A percentile compares a stretch with the other conserved stretches of the same genome.
Evolutionary conservation across 1,140 invertebrate genomes (phyloP).

Genomic region (Calliphora vicina): DNA sequence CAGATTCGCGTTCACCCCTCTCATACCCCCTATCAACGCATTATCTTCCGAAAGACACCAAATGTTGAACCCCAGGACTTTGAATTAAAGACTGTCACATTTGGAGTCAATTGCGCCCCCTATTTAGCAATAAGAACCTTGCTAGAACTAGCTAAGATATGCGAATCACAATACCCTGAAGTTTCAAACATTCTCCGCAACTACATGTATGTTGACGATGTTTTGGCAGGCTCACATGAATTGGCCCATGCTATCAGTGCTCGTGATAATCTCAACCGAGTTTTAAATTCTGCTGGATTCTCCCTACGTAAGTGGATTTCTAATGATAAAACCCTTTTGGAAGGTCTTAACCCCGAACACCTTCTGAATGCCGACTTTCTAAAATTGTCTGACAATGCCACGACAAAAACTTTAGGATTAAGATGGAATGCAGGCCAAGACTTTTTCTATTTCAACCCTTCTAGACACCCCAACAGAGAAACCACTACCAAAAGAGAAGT

Average conservation of each 20-base stretch:
- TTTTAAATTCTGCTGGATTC: background rate
- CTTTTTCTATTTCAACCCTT: constrained; percentile 32
- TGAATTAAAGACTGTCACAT: background rate
- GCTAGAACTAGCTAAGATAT: background rate
- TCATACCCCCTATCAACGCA: constrained; percentile 5
- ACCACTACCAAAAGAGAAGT: background rate
- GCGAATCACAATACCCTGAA: background rate
- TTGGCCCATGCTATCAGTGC: background rate
- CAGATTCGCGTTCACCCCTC: background rate
- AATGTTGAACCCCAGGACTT: background rate
- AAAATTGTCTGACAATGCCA: background rate
- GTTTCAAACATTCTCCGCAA: background rate
- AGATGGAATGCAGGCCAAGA: background rate
- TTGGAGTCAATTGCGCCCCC: background rate
- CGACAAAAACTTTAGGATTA: constrained; percentile 45
- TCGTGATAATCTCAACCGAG: background rate
- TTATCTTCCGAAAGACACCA: background rate
- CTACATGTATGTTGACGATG: constrained; percentile 32
- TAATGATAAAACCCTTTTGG: background rate
- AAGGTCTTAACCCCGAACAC: background rate
- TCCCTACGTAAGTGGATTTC: constrained; percentile 34
- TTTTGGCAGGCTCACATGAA: background rate
- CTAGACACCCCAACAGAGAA: no score
- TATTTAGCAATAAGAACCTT: background rate
- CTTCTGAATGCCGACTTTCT: background rate